phyloP scores from a whole-genome alignment of 2,797 vertebrate genomes.

The Phoeniculus purpureus region DNA sequence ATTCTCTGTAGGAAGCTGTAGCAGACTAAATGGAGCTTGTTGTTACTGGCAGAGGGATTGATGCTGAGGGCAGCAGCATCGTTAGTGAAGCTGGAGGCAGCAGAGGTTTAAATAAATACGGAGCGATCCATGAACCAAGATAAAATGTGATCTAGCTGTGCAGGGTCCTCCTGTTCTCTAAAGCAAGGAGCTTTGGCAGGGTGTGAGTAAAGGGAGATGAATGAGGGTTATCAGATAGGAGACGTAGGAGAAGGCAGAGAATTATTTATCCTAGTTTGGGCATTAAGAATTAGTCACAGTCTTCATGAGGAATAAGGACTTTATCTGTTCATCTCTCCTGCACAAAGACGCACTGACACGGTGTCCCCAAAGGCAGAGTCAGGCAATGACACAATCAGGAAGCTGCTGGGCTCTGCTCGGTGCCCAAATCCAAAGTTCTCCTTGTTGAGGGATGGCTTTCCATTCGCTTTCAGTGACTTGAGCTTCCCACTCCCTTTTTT shows the following conservation, averaged over 20 bases:
- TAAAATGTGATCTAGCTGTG: slow-evolving; percentile 56
- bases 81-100: slow-evolving; percentile 28
- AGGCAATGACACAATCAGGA: not conserved
- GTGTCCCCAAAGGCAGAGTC: not conserved
- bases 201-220: slow-evolving; percentile 52
- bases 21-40: slow-evolving; percentile 52
- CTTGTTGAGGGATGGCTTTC: not conserved
- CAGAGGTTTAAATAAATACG: slow-evolving; percentile 38
- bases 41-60: slow-evolving; percentile 10
- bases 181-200: slow-evolving; percentile 21
- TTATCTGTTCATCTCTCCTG: not conserved
- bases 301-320: not conserved
- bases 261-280: not conserved
- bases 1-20: slow-evolving; percentile 48
- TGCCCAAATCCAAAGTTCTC: not conserved
- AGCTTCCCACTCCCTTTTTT: not conserved
- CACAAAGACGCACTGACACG: not conserved
- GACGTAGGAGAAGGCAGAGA: not conserved
- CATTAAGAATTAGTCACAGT: not conserved
- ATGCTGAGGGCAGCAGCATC: slow-evolving; percentile 66
- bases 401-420: not conserved
- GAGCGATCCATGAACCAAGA: slow-evolving; percentile 17
- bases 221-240: slow-evolving; percentile 14
- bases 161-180: slow-evolving; percentile 19
- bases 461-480: not conserved